phyloP scores from a whole-genome alignment of 2,888 invertebrate genomes.

The Ormyrus nitidulus region DNA sequence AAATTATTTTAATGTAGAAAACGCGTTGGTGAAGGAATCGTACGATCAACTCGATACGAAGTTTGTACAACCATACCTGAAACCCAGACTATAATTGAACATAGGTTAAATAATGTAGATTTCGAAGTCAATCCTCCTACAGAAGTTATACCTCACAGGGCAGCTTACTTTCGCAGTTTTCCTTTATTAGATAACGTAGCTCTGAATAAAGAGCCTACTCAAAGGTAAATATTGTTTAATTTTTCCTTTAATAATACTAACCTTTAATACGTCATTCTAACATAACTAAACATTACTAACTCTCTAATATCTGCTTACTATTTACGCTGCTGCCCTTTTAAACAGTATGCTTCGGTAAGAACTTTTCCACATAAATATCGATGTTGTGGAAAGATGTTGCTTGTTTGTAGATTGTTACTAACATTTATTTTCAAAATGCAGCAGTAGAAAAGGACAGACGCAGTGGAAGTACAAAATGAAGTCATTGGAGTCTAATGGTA shows the following conservation, averaged over 20 bases:
- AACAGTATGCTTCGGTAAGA: slow-evolving; percentile 73
- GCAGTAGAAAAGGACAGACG: slow-evolving; percentile 72
- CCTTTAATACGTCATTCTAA: slow-evolving; percentile 13
- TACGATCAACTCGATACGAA: slow-evolving; percentile 85
- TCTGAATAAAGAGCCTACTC: slow-evolving; percentile 85
- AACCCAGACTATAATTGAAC: slow-evolving; percentile 80
- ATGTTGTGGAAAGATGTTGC: slow-evolving; percentile 40
- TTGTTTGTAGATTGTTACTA: neutral
- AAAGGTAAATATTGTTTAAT: slow-evolving; percentile 76
- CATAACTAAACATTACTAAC: slow-evolving; percentile 13
- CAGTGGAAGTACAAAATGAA: slow-evolving; percentile 75
- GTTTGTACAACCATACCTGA: slow-evolving; percentile 83
- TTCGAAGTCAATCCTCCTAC: slow-evolving; percentile 89
- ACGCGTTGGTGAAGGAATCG: slow-evolving; percentile 84
- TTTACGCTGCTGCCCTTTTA: slow-evolving; percentile 49
- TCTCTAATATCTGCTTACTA: slow-evolving; percentile 36
- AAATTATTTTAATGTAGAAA: slow-evolving; percentile 73
- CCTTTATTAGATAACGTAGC: slow-evolving; percentile 88
- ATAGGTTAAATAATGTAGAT: slow-evolving; percentile 83
- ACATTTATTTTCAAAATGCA: slow-evolving; percentile 53
- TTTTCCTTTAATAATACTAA: slow-evolving; percentile 14
- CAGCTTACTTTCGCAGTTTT: slow-evolving; percentile 87
- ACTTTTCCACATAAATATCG: slow-evolving; percentile 51
- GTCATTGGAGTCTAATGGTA: slow-evolving; percentile 71
- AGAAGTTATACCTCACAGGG: slow-evolving; percentile 85